phyloP scores from a whole-genome alignment of 2,797 vertebrate species.

The Alcedo atthis region DNA sequence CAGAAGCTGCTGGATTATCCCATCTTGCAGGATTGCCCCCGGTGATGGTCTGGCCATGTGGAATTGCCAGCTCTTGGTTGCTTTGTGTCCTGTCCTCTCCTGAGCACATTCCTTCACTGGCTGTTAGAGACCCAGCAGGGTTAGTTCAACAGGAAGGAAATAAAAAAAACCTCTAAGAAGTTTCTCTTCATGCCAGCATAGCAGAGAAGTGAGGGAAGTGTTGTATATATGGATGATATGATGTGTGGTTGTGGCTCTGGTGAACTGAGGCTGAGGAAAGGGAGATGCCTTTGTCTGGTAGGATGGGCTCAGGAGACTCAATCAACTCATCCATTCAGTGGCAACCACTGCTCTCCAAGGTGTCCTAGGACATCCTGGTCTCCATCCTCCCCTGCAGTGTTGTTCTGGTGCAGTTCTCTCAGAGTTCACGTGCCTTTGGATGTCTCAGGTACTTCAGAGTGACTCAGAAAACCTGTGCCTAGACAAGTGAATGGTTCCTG shows the following conservation, averaged over 20 bases:
- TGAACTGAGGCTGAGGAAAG: neutral
- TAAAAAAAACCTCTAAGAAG: neutral
- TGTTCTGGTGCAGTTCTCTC: neutral
- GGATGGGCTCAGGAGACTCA: neutral
- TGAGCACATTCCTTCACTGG: rapidly evolving
- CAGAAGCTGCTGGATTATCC: neutral
- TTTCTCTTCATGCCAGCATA: neutral
- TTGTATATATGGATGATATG: neutral
- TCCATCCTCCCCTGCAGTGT: neutral
- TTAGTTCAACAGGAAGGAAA: neutral
- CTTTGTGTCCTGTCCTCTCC: neutral
- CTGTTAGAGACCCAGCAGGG: neutral
- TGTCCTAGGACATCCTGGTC: neutral
- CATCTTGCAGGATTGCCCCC: neutral
- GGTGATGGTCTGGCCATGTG: neutral
- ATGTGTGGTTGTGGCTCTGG: neutral
- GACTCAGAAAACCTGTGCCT: neutral
- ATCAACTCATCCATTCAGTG: neutral
- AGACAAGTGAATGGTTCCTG: neutral
- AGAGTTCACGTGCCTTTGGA: neutral
- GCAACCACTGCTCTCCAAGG: neutral
- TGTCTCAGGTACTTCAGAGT: neutral
- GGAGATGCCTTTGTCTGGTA: neutral
- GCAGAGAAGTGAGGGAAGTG: neutral
- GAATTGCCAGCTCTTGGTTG: neutral